Evolutionary conservation across 2,797 vertebrate species (phyloP).

Genomic region (Bufotes viridis): DNA sequence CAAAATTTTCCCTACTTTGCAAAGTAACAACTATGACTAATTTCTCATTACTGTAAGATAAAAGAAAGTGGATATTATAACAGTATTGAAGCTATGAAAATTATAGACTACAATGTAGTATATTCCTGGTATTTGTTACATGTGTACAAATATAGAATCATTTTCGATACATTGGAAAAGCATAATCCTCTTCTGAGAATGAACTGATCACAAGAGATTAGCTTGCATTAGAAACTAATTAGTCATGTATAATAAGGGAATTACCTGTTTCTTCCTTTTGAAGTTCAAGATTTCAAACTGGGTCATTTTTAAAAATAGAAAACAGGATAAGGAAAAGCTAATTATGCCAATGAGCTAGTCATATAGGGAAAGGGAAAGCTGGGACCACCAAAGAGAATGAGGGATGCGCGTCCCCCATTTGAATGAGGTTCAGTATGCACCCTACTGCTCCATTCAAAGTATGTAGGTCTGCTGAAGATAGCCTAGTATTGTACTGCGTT

Average conservation of each 20-base stretch:
- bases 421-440: too few species aligned
- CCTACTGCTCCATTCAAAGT: too few species aligned
- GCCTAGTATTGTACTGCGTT: too few species aligned
- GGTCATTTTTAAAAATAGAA: constrained; percentile 26
- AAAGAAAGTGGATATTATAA: too few species aligned
- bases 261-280: constrained; percentile 9
- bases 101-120: not conserved
- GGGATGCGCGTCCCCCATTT: too few species aligned
- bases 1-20: too few species aligned
- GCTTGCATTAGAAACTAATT: constrained; percentile 21
- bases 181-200: constrained; percentile 23
- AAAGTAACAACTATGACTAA: too few species aligned
- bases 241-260: constrained; percentile 14
- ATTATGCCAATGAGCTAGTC: not conserved
- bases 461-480: too few species aligned
- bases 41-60: too few species aligned
- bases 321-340: not conserved
- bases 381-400: too few species aligned
- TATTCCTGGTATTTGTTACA: not conserved
- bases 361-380: not conserved
- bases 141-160: not conserved
- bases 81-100: too few species aligned
- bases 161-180: not conserved
- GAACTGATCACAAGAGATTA: constrained; percentile 28
- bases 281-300: constrained; percentile 11